Evolutionary conservation across 2,797 vertebrate species (phyloP).

Genomic region (Leontocebus nigricollis): DNA sequence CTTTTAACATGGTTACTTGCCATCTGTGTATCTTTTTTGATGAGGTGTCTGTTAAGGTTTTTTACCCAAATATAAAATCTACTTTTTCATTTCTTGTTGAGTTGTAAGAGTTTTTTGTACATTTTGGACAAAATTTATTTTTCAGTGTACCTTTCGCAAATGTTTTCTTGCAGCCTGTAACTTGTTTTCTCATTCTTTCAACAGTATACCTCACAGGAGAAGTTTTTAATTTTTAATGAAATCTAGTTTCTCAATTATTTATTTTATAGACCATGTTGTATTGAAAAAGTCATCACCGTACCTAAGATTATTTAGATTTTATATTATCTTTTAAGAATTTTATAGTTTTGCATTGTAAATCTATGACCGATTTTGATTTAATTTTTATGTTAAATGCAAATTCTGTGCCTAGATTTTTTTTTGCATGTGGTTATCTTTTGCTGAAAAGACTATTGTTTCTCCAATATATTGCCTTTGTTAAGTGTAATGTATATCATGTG

Average conservation of each 20-base stretch:
- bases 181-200: not conserved
- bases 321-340: not conserved
- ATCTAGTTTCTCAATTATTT: not conserved
- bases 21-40: not conserved
- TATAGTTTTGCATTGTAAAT: not conserved
- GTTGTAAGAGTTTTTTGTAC: not conserved
- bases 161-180: not conserved
- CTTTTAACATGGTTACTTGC: not conserved
- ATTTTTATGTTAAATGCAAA: not conserved
- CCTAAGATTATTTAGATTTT: not conserved
- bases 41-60: not conserved
- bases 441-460: not conserved
- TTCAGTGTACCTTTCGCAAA: not conserved
- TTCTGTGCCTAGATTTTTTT: not conserved
- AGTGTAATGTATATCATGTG: not conserved
- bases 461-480: not conserved
- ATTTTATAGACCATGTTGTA: not conserved
- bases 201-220: not conserved
- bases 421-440: not conserved
- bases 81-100: not conserved
- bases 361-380: not conserved
- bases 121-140: not conserved
- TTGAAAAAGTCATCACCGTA: not conserved
- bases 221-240: not conserved
- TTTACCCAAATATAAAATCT: not conserved